phyloP scores from a whole-genome alignment of 2,113 vertebrate genomes.

The Heterocephalus glaber region DNA sequence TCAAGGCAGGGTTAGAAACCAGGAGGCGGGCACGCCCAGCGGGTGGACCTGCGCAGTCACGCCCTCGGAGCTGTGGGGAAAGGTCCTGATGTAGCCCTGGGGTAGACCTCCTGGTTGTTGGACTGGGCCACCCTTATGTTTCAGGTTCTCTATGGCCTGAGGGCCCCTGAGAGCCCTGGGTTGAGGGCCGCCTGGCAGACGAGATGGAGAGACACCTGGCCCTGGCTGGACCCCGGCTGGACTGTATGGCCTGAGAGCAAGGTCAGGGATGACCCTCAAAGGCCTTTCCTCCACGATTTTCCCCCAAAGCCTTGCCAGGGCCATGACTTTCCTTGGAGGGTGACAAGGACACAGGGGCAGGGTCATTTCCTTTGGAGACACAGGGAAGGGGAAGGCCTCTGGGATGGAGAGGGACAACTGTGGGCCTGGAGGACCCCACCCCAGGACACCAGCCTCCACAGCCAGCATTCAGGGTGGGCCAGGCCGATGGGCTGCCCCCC shows the following conservation, averaged over 20 bases:
- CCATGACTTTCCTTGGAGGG: neutral
- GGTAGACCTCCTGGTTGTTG: neutral
- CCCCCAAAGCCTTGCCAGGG: neutral
- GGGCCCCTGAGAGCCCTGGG: neutral
- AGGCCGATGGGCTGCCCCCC: slow-evolving; percentile 20
- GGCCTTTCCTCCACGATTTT: neutral
- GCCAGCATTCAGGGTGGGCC: neutral
- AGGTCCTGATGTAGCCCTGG: neutral
- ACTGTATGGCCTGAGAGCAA: neutral
- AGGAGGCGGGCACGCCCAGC: neutral
- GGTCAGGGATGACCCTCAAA: neutral
- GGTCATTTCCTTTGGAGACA: slow-evolving; percentile 37
- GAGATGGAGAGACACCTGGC: neutral
- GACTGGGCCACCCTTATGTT: neutral
- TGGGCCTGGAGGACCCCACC: neutral
- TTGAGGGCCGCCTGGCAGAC: neutral
- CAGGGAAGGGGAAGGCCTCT: neutral
- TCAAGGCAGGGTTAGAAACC: neutral
- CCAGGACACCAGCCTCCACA: neutral
- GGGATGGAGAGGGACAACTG: neutral
- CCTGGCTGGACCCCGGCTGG: neutral
- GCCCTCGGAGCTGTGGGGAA: neutral
- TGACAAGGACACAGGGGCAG: neutral
- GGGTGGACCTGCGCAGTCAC: neutral
- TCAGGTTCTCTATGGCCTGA: neutral